Evolutionary conservation across 2,797 vertebrate genomes (phyloP).

Genomic region (Aldrovandia affinis): DNA sequence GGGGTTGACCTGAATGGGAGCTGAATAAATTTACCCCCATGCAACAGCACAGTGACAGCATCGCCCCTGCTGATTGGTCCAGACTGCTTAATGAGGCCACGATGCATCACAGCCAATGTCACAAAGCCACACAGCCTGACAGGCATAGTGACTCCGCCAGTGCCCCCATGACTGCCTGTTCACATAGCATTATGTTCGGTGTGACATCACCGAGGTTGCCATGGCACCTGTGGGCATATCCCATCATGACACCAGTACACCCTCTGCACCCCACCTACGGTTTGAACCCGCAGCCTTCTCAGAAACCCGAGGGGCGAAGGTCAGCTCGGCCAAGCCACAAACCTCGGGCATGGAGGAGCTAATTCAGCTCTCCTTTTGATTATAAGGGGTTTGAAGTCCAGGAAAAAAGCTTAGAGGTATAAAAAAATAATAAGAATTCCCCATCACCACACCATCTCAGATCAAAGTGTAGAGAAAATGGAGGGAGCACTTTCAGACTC

Average conservation of each 20-base stretch:
- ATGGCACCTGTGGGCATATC: no score
- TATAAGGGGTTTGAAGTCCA: no score
- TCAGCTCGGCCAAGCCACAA: no score
- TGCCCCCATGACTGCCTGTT: neutral
- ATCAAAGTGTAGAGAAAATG: neutral
- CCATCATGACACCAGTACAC: neutral
- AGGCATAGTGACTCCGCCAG: neutral
- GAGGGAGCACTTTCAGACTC: neutral
- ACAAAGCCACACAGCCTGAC: neutral
- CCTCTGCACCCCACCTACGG: neutral
- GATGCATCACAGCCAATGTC: neutral
- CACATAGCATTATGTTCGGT: neutral
- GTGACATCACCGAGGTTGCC: neutral
- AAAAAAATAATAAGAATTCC: no score
- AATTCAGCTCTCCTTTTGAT: no score
- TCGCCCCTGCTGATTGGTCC: neutral
- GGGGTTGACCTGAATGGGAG: neutral
- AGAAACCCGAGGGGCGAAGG: no score
- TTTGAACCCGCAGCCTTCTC: no score
- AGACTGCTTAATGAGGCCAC: neutral
- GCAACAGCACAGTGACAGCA: neutral
- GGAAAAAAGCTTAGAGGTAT: no score
- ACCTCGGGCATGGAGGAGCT: no score
- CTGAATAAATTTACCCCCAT: neutral
- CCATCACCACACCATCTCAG: neutral